These are phyloP conservation scores for Caenorhabditis plicata DNA, from an alignment of 2,888 invertebrate genomes.

Conservation along the genomic window DNA sequence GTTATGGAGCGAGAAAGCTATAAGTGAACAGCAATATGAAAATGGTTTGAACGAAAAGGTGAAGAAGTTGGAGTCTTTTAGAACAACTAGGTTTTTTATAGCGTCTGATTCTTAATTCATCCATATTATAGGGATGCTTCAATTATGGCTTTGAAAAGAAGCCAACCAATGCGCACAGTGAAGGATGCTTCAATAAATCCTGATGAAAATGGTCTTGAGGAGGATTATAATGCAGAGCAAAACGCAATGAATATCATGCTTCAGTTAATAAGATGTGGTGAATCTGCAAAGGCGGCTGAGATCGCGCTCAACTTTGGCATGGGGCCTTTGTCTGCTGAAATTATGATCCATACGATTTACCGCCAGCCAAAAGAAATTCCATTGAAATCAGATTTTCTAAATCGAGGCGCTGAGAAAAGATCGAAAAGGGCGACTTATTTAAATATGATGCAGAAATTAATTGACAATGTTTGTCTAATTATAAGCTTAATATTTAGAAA, in stretches of 20 bases:
- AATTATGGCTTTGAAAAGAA: conserved; percentile 17
- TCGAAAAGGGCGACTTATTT: conserved; percentile 23
- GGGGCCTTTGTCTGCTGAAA: conserved; percentile 14
- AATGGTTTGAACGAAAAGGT: conserved; percentile 15
- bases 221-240: conserved; percentile 17
- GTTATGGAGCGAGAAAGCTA: conserved; percentile 26
- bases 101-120: background rate
- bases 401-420: conserved; percentile 18
- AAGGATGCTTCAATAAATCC: conserved; percentile 24
- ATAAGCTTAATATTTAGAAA: background rate
- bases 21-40: conserved; percentile 28
- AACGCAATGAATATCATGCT: conserved; percentile 8
- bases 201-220: conserved; percentile 15
- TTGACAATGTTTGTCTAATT: conserved; percentile 2
- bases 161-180: conserved; percentile 7
- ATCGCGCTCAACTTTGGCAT: conserved; percentile 23
- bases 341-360: conserved; percentile 17
- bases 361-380: conserved; percentile 20
- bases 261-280: conserved; percentile 19
- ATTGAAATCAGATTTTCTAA: conserved; percentile 3
- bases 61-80: conserved; percentile 4
- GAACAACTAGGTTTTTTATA: background rate
- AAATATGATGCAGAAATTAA: conserved; percentile 10
- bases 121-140: conserved; percentile 10
- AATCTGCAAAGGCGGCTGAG: conserved; percentile 19